Conservation (phyloP, 2,888 invertebrate species). For the Dasysyrphus albostriatus region DNA sequence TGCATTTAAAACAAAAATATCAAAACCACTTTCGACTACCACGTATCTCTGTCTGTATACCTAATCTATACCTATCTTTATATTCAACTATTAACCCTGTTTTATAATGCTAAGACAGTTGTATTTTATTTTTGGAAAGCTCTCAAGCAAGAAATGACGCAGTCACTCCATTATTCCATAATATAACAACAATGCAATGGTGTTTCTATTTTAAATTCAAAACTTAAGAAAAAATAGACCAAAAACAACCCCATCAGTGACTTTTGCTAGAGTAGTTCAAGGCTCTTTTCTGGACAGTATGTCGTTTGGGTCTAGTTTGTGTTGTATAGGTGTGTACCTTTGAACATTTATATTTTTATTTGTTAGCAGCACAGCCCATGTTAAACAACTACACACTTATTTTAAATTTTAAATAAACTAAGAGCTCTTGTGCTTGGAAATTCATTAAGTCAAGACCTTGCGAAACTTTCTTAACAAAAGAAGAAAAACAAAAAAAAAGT, state of each 20-base stretch:
- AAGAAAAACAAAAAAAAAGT: constrained; percentile 5
- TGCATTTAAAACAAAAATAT: no score
- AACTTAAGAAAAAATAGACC: constrained; percentile 6
- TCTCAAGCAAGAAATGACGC: constrained; percentile 18
- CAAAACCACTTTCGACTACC: no score
- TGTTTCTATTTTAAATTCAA: constrained; percentile 20
- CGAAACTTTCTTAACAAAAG: constrained; percentile 30
- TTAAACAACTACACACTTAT: constrained; percentile 7
- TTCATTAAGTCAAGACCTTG: constrained; percentile 26
- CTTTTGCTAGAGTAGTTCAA: constrained; percentile 29
- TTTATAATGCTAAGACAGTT: not conserved
- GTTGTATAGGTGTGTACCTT: not conserved
- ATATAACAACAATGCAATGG: not conserved
- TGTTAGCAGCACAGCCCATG: not conserved
- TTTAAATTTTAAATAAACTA: constrained; percentile 20
- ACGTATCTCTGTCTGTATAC: no score
- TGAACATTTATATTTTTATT: not conserved
- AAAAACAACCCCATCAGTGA: not conserved
- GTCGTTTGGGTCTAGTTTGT: not conserved
- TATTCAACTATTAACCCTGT: not conserved
- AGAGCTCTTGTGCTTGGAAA: constrained; percentile 25
- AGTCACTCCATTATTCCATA: constrained; percentile 4
- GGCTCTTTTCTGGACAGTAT: not conserved
- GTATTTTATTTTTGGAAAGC: not conserved
- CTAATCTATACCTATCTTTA: no score